These are phyloP conservation scores for Netelia fuscicornis DNA, from an alignment of 2,888 invertebrate species.

Conservation along the genomic window DNA sequence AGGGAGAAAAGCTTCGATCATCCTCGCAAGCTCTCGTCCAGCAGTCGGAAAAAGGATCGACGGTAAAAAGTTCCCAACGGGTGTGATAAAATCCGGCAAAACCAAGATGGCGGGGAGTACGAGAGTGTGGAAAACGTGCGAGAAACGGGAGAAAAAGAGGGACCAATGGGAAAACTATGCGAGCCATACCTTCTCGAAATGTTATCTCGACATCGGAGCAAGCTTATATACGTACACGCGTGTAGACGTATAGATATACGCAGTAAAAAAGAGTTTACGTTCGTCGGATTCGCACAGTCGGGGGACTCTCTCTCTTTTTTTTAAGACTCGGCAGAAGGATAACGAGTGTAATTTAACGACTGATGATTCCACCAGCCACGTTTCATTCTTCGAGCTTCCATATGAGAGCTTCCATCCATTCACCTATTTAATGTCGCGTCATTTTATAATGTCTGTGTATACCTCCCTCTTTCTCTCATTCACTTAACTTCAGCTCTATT, in stretches of 20 bases:
- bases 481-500: not conserved
- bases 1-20: conserved; percentile 13
- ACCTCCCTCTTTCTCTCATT: not conserved
- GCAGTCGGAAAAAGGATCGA: not conserved
- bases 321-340: not conserved
- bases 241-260: not conserved
- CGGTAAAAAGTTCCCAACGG: conserved; percentile 3
- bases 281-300: not conserved
- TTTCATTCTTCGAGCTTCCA: not conserved
- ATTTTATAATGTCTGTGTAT: not conserved
- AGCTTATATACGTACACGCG: not conserved
- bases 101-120: not conserved
- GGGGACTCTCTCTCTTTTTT: not conserved
- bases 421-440: not conserved
- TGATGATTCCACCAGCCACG: not conserved
- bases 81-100: conserved; percentile 8
- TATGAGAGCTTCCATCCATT: not conserved
- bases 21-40: not conserved
- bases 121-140: not conserved
- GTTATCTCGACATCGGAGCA: not conserved
- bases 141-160: conserved; percentile 1
- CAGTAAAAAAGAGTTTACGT: not conserved
- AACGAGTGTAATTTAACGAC: not conserved
- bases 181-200: not conserved
- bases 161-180: conserved; percentile 9